Evolutionary conservation across 2,797 vertebrate species (phyloP).

Genomic region (Semotilus atromaculatus): DNA sequence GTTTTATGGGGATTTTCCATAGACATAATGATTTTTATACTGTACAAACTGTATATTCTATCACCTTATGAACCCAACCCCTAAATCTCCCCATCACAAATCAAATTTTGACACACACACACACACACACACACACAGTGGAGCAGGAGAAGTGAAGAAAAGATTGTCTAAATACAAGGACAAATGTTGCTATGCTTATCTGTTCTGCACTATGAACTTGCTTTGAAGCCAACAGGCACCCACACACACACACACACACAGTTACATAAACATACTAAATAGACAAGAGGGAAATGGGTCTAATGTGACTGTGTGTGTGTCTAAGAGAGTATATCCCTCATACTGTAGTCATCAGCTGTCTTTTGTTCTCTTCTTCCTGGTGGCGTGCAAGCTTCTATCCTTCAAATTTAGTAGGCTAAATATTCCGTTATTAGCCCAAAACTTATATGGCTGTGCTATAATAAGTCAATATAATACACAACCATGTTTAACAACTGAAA

Average conservation of each 20-base stretch:
- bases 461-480: neutral
- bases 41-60: too few relatives aligned
- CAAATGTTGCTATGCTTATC: slow-evolving; percentile 64
- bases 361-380: neutral
- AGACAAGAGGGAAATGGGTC: neutral
- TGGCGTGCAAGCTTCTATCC: neutral
- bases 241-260: slow-evolving; percentile 16
- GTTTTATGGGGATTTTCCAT: neutral
- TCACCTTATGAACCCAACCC: too few relatives aligned
- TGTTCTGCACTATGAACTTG: slow-evolving; percentile 60
- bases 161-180: slow-evolving; percentile 64
- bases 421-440: neutral
- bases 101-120: neutral
- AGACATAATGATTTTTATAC: too few relatives aligned
- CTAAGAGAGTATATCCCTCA: neutral
- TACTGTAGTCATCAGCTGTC: neutral
- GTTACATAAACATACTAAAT: slow-evolving; percentile 9
- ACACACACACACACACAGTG: neutral
- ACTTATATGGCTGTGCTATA: neutral
- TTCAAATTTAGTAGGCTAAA: neutral
- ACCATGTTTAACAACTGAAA: neutral
- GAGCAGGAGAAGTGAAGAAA: neutral
- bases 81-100: too few relatives aligned
- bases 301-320: neutral
- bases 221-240: slow-evolving; percentile 52